These are phyloP conservation scores for Scolopax mira DNA, from an alignment of 2,113 vertebrate genomes.

Conservation along the genomic window DNA sequence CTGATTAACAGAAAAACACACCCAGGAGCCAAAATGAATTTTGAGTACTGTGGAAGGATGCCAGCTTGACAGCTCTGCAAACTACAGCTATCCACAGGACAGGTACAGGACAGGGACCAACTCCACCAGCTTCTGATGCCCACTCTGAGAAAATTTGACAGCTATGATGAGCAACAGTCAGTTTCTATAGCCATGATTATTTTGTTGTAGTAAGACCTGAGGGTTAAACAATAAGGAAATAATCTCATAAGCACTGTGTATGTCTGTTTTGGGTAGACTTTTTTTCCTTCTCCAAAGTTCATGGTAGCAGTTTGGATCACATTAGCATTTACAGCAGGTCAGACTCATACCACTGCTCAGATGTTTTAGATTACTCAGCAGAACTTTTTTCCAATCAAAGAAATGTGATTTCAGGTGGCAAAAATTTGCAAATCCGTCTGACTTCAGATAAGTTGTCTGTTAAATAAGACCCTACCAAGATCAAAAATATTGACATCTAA, in stretches of 20 bases:
- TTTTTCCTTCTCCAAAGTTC: not conserved
- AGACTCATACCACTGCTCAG: not conserved
- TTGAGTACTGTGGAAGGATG: slow-evolving; percentile 2
- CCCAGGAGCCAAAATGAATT: slow-evolving; percentile 31
- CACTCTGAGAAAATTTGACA: not conserved
- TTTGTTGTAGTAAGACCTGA: not conserved
- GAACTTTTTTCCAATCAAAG: not conserved
- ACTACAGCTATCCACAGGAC: not conserved
- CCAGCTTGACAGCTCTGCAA: not conserved
- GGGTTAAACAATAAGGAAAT: not conserved
- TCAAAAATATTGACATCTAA: not conserved
- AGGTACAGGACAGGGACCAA: not conserved
- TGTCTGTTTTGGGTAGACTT: not conserved
- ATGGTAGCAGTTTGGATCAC: not conserved
- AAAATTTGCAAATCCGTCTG: not conserved
- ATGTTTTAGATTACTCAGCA: not conserved
- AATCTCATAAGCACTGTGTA: not conserved
- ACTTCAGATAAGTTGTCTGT: not conserved
- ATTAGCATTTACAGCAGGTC: not conserved
- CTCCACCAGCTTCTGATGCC: not conserved
- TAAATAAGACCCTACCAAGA: not conserved
- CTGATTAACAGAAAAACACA: slow-evolving; percentile 59
- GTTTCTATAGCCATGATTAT: not conserved
- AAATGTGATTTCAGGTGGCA: not conserved
- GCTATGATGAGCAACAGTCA: not conserved